Percentiles rank a stretch among this genome's conserved stretches.
Conservation (phyloP, 2,888 invertebrate species). For the Drosophila leonis region DNA sequence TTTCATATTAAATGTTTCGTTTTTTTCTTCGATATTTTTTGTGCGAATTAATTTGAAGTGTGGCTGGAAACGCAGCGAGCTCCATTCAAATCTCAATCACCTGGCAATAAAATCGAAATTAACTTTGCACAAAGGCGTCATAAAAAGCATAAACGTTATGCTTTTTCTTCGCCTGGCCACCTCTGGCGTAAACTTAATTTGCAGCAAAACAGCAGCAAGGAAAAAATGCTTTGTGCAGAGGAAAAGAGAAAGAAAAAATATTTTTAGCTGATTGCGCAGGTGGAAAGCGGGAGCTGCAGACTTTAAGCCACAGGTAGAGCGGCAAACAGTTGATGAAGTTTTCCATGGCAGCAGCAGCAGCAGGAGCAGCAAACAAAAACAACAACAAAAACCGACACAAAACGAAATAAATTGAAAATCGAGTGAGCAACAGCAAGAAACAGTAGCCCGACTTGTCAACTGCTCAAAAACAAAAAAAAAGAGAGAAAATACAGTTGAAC, state of each 20-base stretch:
- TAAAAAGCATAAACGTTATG: slow-evolving; percentile 57
- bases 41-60: slow-evolving; percentile 51
- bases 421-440: slow-evolving; percentile 66
- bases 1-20: slow-evolving; percentile 13
- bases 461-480: slow-evolving; percentile 44
- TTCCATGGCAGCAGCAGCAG: slow-evolving; percentile 34
- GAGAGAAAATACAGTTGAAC: slow-evolving; percentile 42
- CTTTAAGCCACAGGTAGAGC: slow-evolving; percentile 78
- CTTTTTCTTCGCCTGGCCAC: slow-evolving; percentile 23
- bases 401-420: slow-evolving; percentile 78
- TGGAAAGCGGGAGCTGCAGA: slow-evolving; percentile 24
- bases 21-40: slow-evolving; percentile 16
- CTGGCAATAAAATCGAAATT: slow-evolving; percentile 82
- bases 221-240: slow-evolving; percentile 18
- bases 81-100: slow-evolving; percentile 78
- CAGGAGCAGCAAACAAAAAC: slow-evolving; percentile 9
- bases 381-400: slow-evolving; percentile 31
- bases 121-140: slow-evolving; percentile 77
- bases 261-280: slow-evolving; percentile 57
- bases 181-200: slow-evolving; percentile 76
- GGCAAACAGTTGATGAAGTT: slow-evolving; percentile 77
- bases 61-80: slow-evolving; percentile 28
- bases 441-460: slow-evolving; percentile 67
- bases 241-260: slow-evolving; percentile 30
- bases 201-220: slow-evolving; percentile 55